Percentiles rank a stretch among this genome's conserved stretches.
Evolutionary conservation across 1,140 invertebrate species (phyloP).

Genomic region (Panagrolaimus sp.): DNA sequence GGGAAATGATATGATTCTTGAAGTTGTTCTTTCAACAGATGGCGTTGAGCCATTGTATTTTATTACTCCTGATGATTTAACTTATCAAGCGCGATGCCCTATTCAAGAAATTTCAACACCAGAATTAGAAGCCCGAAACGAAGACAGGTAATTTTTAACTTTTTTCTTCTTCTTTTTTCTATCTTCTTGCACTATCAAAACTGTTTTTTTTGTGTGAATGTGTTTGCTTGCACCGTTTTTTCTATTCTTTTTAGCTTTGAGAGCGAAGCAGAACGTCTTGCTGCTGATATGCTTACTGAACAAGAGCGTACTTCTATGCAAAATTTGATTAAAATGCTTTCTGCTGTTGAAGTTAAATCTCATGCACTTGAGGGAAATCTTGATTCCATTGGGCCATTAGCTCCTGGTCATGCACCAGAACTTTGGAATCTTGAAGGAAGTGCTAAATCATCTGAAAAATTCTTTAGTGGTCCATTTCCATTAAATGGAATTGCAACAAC

Average conservation of each 20-base stretch:
- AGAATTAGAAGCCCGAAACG: neutral
- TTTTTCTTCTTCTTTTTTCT: neutral
- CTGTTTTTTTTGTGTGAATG: neutral
- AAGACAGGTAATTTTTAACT: slow-evolving; percentile 7
- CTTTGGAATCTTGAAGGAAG: slow-evolving; percentile 17
- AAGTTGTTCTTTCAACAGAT: slow-evolving; percentile 58
- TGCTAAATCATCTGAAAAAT: neutral
- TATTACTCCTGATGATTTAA: slow-evolving; percentile 57
- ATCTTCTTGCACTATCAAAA: slow-evolving; percentile 11
- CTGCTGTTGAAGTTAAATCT: slow-evolving; percentile 3
- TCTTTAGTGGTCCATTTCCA: too few species aligned
- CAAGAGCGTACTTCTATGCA: slow-evolving; percentile 12
- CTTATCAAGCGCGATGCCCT: slow-evolving; percentile 57
- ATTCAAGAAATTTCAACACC: slow-evolving; percentile 25
- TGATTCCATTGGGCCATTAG: too few species aligned
- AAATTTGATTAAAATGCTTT: slow-evolving; percentile 13
- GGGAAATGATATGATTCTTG: slow-evolving; percentile 55
- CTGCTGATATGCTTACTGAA: slow-evolving; percentile 10
- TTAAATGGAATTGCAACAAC: too few species aligned
- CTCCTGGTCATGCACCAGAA: neutral
- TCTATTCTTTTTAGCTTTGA: slow-evolving; percentile 8
- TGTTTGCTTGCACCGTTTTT: neutral
- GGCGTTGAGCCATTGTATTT: slow-evolving; percentile 59
- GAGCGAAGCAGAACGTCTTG: slow-evolving; percentile 9
- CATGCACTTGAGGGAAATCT: neutral